Evolutionary conservation across 1,140 invertebrate species (phyloP).

Genomic region (Hypothenemus hampei): DNA sequence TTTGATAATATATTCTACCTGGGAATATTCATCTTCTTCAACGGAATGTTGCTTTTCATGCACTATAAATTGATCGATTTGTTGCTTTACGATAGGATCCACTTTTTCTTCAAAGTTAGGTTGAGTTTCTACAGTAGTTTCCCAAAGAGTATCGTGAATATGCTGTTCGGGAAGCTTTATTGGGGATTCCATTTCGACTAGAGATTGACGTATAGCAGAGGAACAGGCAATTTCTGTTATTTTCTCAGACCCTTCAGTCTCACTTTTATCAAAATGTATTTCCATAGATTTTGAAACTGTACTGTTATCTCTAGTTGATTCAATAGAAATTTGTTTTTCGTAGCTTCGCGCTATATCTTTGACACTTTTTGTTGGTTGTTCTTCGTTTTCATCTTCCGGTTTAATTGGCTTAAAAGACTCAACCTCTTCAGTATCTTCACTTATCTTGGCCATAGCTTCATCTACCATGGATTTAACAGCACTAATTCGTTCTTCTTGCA

Average conservation of each 20-base stretch:
- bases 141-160: conserved; percentile 58
- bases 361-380: conserved; percentile 22
- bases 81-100: conserved; percentile 22
- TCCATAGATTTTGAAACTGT: conserved; percentile 40
- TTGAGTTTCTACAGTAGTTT: conserved; percentile 56
- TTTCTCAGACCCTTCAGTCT: conserved; percentile 50
- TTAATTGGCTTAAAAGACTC: conserved; percentile 3
- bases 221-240: conserved; percentile 40
- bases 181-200: conserved; percentile 41
- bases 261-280: conserved; percentile 51
- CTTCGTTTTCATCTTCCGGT: neutral
- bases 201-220: conserved; percentile 47
- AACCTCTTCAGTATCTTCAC: conserved; percentile 1
- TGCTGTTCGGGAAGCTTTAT: conserved; percentile 54
- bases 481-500: conserved; percentile 27
- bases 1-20: conserved; percentile 14
- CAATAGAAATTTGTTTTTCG: conserved; percentile 22
- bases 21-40: conserved; percentile 13
- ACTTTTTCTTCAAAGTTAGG: conserved; percentile 37
- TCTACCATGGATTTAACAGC: conserved; percentile 4
- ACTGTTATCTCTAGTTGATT: neutral
- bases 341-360: conserved; percentile 32
- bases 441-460: conserved; percentile 15
- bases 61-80: conserved; percentile 5
- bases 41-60: neutral